Percentiles rank a stretch among this genome's conserved stretches.
Evolutionary conservation across 2,888 invertebrate genomes (phyloP).

Genomic region (Polyploca ridens): DNA sequence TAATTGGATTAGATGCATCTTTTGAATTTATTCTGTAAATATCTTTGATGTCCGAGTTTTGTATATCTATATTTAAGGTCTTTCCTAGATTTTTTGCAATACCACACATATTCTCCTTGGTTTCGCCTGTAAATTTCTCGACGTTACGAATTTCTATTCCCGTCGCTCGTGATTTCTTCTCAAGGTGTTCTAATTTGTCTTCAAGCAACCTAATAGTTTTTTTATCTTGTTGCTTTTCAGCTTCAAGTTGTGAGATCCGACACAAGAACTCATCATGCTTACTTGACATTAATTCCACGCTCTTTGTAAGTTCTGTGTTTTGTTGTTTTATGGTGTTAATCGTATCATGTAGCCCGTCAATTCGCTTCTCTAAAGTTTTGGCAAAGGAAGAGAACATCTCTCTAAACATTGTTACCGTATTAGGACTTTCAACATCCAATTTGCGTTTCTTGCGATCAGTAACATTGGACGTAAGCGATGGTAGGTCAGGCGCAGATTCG

Average conservation of each 20-base stretch:
- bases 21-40: too few relatives aligned
- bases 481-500: too few relatives aligned
- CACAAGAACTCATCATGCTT: constrained; percentile 15
- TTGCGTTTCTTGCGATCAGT: too few relatives aligned
- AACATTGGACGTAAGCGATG: too few relatives aligned
- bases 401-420: not conserved
- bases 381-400: not conserved
- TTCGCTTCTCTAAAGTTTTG: not conserved
- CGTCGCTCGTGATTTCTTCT: constrained; percentile 13
- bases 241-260: constrained; percentile 11
- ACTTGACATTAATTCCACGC: constrained; percentile 5
- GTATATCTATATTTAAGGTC: too few relatives aligned
- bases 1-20: too few relatives aligned
- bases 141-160: constrained; percentile 22
- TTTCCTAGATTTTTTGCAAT: constrained; percentile 15
- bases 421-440: not conserved
- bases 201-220: constrained; percentile 12
- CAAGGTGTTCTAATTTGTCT: constrained; percentile 16
- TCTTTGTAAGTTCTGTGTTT: not conserved
- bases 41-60: too few relatives aligned
- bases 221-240: not conserved
- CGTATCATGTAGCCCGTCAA: too few relatives aligned
- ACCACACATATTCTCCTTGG: constrained; percentile 16
- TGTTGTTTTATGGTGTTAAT: not conserved
- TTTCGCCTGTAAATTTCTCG: constrained; percentile 8